These are phyloP conservation scores for Mactromeris polynyma DNA, from an alignment of 2,888 invertebrate species.

Conservation along the genomic window DNA sequence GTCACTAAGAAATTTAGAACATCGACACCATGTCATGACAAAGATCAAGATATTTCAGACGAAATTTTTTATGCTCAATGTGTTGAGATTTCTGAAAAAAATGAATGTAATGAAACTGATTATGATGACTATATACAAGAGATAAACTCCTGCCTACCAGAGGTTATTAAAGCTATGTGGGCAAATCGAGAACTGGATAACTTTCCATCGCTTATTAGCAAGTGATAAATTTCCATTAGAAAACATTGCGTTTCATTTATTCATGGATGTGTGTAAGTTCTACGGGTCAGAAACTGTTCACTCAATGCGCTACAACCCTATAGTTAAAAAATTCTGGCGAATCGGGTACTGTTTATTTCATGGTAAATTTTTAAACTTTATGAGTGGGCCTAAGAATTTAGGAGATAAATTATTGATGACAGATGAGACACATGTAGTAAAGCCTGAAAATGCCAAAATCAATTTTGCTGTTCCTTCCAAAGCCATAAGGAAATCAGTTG, in stretches of 20 bases:
- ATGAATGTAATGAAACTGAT: no score
- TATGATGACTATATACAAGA: no score
- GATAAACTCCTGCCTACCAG: no score
- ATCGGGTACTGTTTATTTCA: conserved; percentile 49
- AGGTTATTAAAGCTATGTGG: no score
- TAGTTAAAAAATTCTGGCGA: conserved; percentile 61
- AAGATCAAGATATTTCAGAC: no score
- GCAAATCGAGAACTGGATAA: no score
- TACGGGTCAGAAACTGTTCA: conserved; percentile 25
- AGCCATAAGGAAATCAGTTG: no score
- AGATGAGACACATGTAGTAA: conserved; percentile 20
- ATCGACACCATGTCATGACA: no score
- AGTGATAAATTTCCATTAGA: conserved; percentile 35
- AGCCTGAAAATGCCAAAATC: conserved; percentile 36
- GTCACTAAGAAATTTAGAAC: no score
- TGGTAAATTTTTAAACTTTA: conserved; percentile 53
- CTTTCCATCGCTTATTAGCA: no score
- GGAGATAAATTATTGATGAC: conserved; percentile 1
- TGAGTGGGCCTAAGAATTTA: conserved; percentile 56
- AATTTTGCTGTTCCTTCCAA: conserved; percentile 65
- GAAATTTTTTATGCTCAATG: no score
- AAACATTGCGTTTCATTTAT: conserved; percentile 48
- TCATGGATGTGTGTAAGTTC: conserved; percentile 48
- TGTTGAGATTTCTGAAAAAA: no score
- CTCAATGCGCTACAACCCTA: conserved; percentile 42